Evolutionary conservation across 1,140 invertebrate species (phyloP), one percentile per base, ranked within the genome.

Genomic region (Trypoxylus dichotomus): DNA sequence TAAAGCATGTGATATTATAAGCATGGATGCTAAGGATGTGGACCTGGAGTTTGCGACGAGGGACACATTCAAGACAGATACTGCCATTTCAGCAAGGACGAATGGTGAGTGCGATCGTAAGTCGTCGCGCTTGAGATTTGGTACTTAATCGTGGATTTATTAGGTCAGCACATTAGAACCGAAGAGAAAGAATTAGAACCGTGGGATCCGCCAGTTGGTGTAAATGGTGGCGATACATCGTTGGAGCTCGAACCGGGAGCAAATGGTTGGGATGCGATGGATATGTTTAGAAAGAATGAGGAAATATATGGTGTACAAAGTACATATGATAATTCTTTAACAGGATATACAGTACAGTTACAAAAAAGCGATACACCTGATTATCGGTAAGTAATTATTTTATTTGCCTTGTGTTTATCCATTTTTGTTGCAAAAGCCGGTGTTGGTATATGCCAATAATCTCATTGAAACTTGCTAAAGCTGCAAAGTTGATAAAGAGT

Each of bases 211-310:
- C 89, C 91, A 54, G 88, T 89, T 25, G 90, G 88, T 27, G 76
- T 81, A 3, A 84, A 84, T 32, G 88, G 90, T 83, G 89, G 91
- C 47, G 93, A 93, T 77, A 75, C 83, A 19, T 78, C 87, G 6
- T 88, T 91, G 79, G 91, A 92, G 81, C 87, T 94, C 47, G 93
- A 94, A 83, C 88, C 89, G 79, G 89, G 90, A 79, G 88, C 90
- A 88, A 97, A 97, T 90, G 97, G 97, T 77, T 98, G 97, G 97
- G 95, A 97, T 89, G 92, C 93, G 0, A 92, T 95, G 85, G 96
- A 98, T 79, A 98, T 98, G 97, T 98, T 98, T 87, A 89, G 92
- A 74, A 96, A 93, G 85, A 98, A 98, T 88, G 95, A 96, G 86
- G 92, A 94, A 87, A 87, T 93, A 75, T 97, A 97, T 86, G 95